Percentiles rank a stretch among this genome's conserved stretches.
These are phyloP conservation scores for Hydra vulgaris DNA, from an alignment of 30 jellyfish, hydroid and myxozoan genomes.

Conservation along the genomic window DNA sequence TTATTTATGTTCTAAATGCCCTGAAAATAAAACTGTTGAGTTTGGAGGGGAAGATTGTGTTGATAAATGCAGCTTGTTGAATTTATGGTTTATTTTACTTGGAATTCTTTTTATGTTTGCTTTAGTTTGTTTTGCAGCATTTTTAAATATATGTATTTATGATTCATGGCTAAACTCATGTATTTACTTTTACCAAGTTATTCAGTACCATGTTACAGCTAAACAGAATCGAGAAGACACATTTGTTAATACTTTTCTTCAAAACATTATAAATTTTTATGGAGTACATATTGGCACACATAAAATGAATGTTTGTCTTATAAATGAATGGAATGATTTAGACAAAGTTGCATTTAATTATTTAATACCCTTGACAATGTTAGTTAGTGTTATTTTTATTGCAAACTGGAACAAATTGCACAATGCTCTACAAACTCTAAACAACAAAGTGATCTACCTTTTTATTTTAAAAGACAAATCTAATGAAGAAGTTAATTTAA, in stretches of 20 bases:
- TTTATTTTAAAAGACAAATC: background rate
- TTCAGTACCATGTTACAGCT: background rate
- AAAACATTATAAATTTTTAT: background rate
- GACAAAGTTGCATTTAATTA: background rate
- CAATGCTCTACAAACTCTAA: background rate
- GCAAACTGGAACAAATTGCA: background rate
- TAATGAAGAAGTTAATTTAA: background rate
- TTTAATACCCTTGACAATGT: background rate
- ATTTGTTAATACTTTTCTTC: background rate
- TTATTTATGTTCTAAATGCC: background rate
- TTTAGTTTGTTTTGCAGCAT: background rate
- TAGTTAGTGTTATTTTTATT: background rate
- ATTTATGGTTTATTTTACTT: background rate
- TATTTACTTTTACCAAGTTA: background rate
- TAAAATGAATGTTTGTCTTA: background rate
- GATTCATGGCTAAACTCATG: background rate
- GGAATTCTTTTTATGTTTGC: background rate
- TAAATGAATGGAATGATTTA: background rate
- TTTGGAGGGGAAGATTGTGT: background rate
- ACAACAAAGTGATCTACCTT: background rate
- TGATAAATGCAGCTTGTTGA: background rate
- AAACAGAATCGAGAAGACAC: background rate
- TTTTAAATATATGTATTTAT: constrained; percentile 1
- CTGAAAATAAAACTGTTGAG: constrained; percentile 2
- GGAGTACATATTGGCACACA: background rate